Percentiles rank a stretch among this genome's conserved stretches.
phyloP scores from a whole-genome alignment of 2,113 vertebrate species.

The Tonatia bakeri region DNA sequence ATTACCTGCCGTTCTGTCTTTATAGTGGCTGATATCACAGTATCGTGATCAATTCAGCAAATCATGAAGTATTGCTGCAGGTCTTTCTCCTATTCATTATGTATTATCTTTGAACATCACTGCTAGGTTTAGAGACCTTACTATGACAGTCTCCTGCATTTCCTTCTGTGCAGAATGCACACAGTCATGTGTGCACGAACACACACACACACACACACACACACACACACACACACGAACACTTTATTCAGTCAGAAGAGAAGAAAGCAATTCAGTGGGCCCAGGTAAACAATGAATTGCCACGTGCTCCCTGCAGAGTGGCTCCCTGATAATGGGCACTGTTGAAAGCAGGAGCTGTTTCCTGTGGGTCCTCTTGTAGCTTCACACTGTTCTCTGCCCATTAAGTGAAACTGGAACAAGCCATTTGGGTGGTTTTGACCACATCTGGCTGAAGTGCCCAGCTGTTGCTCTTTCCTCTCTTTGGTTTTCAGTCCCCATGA shows the following conservation, averaged over 20 bases:
- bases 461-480: slow-evolving; percentile 70
- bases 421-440: slow-evolving; percentile 52
- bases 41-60: not conserved
- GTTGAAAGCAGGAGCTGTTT: slow-evolving; percentile 10
- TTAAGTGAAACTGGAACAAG: slow-evolving; percentile 57
- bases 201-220: not conserved
- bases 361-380: not conserved
- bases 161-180: not conserved
- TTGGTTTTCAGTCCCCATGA: slow-evolving; percentile 41
- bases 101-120: slow-evolving; percentile 1
- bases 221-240: too few relatives aligned
- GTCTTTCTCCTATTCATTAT: slow-evolving; percentile 18
- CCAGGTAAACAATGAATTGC: slow-evolving; percentile 42
- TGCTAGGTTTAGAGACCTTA: slow-evolving; percentile 1
- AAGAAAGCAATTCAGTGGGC: not conserved
- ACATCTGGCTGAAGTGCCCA: slow-evolving; percentile 68
- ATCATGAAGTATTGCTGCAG: not conserved
- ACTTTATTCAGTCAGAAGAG: not conserved
- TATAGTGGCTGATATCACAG: not conserved
- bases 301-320: not conserved
- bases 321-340: not conserved
- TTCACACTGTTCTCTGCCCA: not conserved
- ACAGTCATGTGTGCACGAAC: not conserved
- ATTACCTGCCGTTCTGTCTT: not conserved
- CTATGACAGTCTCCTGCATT: not conserved